These are phyloP conservation scores for Atta colombica DNA, from an alignment of 1,140 invertebrate species.

Conservation along the genomic window DNA sequence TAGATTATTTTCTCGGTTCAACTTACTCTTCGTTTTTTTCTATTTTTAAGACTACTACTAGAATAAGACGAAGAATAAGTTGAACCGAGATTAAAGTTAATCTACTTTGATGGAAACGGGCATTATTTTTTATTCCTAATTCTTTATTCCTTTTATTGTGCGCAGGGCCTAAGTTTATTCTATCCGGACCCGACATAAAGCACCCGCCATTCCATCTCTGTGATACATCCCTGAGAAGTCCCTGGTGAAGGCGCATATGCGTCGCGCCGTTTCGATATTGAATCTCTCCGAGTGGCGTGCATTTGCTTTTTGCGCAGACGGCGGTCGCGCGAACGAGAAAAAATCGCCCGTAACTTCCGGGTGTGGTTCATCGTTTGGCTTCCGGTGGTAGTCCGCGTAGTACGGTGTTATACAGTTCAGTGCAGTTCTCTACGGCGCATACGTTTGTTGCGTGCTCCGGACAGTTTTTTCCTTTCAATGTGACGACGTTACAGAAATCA, in stretches of 20 bases:
- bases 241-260: neutral
- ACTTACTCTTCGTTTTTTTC: no score
- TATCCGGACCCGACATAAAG: no score
- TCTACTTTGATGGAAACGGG: no score
- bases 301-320: neutral
- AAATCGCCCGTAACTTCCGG: neutral
- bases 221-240: neutral
- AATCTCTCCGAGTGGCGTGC: conserved; percentile 1
- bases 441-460: neutral
- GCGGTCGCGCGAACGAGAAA: neutral
- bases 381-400: neutral
- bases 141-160: no score
- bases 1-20: no score
- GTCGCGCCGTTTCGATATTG: conserved; percentile 7
- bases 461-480: conserved; percentile 40
- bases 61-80: no score
- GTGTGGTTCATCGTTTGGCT: neutral
- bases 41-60: no score
- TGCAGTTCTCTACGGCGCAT: neutral
- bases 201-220: neutral
- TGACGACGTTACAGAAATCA: conserved; percentile 20
- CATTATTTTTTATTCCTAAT: no score
- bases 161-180: no score
- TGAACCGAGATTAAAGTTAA: no score
- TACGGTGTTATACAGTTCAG: neutral